A percentile compares a stretch with the other conserved stretches of the same genome.
phyloP scores from a whole-genome alignment of 2,113 vertebrate species.

The Psophia crepitans region DNA sequence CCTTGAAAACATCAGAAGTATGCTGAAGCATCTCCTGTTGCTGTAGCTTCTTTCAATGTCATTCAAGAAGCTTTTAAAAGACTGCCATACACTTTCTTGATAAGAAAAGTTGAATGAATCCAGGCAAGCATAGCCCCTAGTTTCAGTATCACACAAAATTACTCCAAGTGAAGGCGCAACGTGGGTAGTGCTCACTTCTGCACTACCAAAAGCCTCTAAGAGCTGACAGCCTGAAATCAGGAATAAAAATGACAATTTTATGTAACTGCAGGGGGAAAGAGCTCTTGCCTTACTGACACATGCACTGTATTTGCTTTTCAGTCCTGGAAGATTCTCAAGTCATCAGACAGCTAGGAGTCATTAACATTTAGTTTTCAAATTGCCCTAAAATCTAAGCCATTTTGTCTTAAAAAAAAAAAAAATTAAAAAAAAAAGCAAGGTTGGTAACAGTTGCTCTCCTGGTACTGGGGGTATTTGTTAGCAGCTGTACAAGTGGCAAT shows the following conservation, averaged over 20 bases:
- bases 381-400: background rate
- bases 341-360: background rate
- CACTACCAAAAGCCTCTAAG: background rate
- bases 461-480: background rate
- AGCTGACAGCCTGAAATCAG: rapidly evolving
- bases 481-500: background rate
- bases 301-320: background rate
- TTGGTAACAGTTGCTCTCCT: background rate
- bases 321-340: background rate
- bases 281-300: background rate
- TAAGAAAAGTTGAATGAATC: background rate
- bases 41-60: background rate
- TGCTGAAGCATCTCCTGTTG: conserved; percentile 18
- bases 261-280: background rate
- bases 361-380: background rate
- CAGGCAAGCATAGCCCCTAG: background rate
- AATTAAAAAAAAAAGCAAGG: background rate
- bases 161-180: background rate
- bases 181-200: background rate
- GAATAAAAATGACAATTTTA: background rate
- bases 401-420: background rate
- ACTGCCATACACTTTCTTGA: background rate
- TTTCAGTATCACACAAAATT: background rate
- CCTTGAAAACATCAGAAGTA: conserved; percentile 22
- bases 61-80: background rate